Percentiles rank a stretch among this genome's conserved stretches.
These are phyloP conservation scores for Macrochelys suwanniensis DNA, from an alignment of 2,797 vertebrate genomes.

Conservation along the genomic window DNA sequence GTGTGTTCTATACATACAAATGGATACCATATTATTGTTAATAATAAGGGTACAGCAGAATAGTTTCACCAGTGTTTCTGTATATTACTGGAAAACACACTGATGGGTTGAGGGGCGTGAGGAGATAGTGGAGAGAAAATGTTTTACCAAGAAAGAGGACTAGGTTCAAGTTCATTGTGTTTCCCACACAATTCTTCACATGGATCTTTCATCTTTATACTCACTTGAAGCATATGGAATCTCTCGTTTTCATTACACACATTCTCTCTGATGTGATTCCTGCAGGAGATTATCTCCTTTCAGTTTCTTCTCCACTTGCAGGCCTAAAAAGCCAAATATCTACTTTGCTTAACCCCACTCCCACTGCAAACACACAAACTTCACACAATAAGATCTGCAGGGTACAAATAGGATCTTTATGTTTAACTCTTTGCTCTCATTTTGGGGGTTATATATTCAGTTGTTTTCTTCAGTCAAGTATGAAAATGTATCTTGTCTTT, in stretches of 20 bases:
- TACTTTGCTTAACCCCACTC: constrained; percentile 41
- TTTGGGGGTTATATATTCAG: constrained; percentile 17
- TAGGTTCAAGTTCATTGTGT: constrained; percentile 8
- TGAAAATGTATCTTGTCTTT: constrained; percentile 31
- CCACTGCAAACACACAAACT: accelerated
- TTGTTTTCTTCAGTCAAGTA: constrained; percentile 8
- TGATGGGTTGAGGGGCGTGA: not conserved
- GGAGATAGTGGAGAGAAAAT: not conserved
- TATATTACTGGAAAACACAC: not conserved
- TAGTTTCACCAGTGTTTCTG: constrained; percentile 24
- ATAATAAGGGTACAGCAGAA: constrained; percentile 43
- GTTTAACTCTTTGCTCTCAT: constrained; percentile 5
- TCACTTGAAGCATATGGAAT: constrained; percentile 12
- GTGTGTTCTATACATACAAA: constrained; percentile 74
- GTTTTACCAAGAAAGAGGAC: constrained; percentile 37
- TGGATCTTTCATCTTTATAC: constrained; percentile 41
- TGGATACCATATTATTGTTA: constrained; percentile 50
- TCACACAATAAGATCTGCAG: accelerated
- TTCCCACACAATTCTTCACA: constrained; percentile 1
- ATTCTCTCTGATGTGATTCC: constrained; percentile 51
- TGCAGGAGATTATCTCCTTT: constrained; percentile 33
- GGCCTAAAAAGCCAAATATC: not conserved
- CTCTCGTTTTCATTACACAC: constrained; percentile 26
- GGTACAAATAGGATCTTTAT: not conserved
- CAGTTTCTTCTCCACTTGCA: constrained; percentile 3